These are phyloP conservation scores for Trachelus iudaicus DNA, from an alignment of 2,888 invertebrate species.

Conservation along the genomic window DNA sequence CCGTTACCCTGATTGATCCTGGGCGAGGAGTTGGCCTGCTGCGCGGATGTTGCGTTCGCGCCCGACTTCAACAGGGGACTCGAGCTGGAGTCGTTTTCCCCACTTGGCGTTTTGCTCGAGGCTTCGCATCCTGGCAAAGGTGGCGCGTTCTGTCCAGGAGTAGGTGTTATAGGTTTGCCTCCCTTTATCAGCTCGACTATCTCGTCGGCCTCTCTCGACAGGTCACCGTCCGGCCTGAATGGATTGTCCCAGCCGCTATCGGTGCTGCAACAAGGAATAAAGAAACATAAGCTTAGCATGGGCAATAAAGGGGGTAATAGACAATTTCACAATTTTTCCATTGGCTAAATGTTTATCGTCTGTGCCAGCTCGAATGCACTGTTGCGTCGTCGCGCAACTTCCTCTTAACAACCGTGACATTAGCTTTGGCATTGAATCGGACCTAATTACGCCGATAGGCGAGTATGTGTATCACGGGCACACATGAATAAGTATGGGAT, in stretches of 20 bases:
- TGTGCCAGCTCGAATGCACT: not conserved
- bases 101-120: conserved; percentile 38
- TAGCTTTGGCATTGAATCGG: conserved; percentile 53
- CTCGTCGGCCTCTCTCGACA: conserved; percentile 95
- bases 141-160: conserved; percentile 66
- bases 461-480: not conserved
- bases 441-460: conserved; percentile 43
- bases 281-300: not conserved
- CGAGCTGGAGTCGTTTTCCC: conserved; percentile 56
- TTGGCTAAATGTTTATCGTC: no score
- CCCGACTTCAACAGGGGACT: conserved; percentile 52
- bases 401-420: conserved; percentile 53
- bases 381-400: conserved; percentile 18
- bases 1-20: conserved; percentile 59
- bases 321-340: no score
- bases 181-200: conserved; percentile 95
- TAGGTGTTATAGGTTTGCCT: conserved; percentile 85
- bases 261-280: conserved; percentile 73
- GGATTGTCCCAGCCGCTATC: conserved; percentile 98
- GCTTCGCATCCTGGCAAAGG: conserved; percentile 68
- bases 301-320: not conserved
- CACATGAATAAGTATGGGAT: no score
- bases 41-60: conserved; percentile 46
- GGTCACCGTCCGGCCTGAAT: conserved; percentile 95
- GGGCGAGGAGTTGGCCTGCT: conserved; percentile 44